These are phyloP conservation scores for Graptemys geographica DNA, from an alignment of 2,797 vertebrate genomes.

Conservation along the genomic window DNA sequence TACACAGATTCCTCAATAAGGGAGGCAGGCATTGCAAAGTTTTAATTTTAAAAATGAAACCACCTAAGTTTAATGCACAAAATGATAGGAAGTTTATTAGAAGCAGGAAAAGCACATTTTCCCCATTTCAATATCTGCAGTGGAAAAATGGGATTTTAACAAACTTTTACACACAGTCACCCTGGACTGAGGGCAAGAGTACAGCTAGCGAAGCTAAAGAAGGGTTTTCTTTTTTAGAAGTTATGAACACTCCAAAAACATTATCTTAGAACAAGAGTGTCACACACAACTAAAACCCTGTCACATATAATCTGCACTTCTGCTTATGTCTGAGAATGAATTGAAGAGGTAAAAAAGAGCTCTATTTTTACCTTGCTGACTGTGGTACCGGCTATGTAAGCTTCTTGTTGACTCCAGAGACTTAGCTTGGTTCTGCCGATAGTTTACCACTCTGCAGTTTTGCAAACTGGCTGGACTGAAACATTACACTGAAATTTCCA, in stretches of 20 bases:
- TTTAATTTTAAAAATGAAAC: background rate
- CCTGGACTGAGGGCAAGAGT: background rate
- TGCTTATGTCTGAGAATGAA: background rate
- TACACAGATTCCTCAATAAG: background rate
- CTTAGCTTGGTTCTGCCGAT: background rate
- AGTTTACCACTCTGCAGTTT: background rate
- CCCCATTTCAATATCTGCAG: background rate
- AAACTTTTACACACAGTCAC: background rate
- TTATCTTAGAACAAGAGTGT: background rate
- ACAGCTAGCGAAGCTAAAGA: background rate
- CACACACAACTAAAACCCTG: background rate
- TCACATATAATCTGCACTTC: background rate
- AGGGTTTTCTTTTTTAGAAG: background rate
- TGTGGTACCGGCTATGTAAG: background rate
- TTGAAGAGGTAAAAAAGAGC: background rate
- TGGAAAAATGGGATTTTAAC: background rate
- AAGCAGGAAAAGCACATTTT: background rate
- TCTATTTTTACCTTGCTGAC: no score
- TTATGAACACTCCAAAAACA: background rate
- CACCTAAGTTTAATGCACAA: background rate
- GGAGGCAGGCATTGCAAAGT: background rate
- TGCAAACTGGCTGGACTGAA: constrained; percentile 8
- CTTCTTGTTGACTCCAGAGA: background rate
- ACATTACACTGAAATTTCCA: constrained; percentile 19
- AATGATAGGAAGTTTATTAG: background rate